These are phyloP conservation scores for Hypsibius dujardini DNA, from an alignment of 1,140 invertebrate genomes.

Conservation along the genomic window DNA sequence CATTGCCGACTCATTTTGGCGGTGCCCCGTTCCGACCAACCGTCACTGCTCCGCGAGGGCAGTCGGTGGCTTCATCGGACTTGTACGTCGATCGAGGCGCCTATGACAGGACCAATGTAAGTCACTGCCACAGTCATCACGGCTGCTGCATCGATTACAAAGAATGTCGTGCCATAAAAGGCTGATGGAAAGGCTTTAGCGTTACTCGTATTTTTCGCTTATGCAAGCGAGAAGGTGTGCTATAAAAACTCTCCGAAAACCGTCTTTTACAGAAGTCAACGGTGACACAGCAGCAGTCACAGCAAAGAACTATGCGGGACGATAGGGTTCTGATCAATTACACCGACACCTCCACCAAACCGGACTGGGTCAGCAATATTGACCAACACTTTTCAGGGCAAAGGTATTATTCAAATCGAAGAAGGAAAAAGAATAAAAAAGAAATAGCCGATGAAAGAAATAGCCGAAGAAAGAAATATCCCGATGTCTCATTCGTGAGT, in stretches of 20 bases:
- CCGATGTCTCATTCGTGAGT: no score
- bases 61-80: no score
- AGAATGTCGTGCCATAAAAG: no score
- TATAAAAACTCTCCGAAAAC: no score
- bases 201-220: no score
- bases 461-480: no score
- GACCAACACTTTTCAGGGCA: background rate
- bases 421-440: no score
- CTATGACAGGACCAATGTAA: background rate
- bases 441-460: no score
- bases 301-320: background rate
- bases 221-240: no score
- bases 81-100: background rate
- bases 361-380: conserved; percentile 11
- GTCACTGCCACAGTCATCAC: background rate
- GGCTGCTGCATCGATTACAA: no score
- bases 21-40: background rate
- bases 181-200: no score
- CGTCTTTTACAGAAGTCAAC: background rate
- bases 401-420: background rate
- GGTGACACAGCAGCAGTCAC: background rate
- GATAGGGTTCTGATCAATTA: conserved; percentile 1
- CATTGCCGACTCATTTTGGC: background rate
- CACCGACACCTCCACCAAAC: background rate
- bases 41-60: background rate